Base-by-base conservation (phyloP, 2,797 vertebrate species). In the Myotis vivesi region DNA sequence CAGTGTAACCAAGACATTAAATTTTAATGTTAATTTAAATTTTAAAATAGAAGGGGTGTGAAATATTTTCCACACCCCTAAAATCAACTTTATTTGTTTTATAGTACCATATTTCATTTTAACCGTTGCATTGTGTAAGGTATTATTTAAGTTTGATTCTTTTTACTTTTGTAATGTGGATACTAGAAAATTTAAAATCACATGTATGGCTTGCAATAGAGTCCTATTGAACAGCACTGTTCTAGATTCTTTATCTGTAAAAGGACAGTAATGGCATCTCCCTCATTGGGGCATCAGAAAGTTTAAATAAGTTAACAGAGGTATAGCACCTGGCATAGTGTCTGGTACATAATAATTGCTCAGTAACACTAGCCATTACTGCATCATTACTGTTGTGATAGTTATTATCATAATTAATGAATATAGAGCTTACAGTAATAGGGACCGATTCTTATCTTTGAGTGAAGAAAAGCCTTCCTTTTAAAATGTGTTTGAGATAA, bases 101-200 rank as follows among this genome's bases (percentile, higher is more conserved):
- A 92, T 69, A 86, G 57, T 44, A 79, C 23, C 69, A 49, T 6
- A 68, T 83, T 91, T 91, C 41, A 89, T 41, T 77, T 87, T 91
- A 94, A 49, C 17, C 73, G 49, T 13, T 91, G 22, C 3, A 64
- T 23, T 85, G 17, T 44, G 4, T 77, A 68, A 92, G 46, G 84
- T 68, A 69, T 20, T 55, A 87, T 49, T 93, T 86, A 76, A 95
- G 93, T 51, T 69, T 69, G 71, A 80, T 72, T 66, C 2, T 66
- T 93, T 87, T 69, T 66, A 77, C 15, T 73, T 81, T 92, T 77
- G 79, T 7, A 82, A 77, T 59, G 15, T 92, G 51, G 30, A 71
- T 44, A 41, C 2, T 68, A 71, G 41, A 33, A 73, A 86, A 71
- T 38, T 30, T 59, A 25, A 82, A 71, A 82, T 85, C 57, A 77